phyloP scores from a whole-genome alignment of 2,113 vertebrate genomes.

The Telmatochromis brachygnathus region DNA sequence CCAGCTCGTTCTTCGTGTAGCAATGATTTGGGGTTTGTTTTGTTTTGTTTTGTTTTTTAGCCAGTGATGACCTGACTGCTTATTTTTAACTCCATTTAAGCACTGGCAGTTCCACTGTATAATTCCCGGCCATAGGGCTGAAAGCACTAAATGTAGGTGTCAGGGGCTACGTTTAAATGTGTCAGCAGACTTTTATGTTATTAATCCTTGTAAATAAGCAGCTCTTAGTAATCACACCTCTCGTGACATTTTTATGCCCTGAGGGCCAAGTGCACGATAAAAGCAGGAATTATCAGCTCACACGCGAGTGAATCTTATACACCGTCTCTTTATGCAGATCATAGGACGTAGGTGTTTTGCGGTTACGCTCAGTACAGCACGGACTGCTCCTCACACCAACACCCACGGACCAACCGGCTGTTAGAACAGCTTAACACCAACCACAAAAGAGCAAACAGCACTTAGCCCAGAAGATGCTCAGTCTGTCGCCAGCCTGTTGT shows the following conservation, averaged over 20 bases:
- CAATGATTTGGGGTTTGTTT: background rate
- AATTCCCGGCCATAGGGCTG: background rate
- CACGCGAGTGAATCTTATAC: background rate
- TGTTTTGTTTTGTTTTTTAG: background rate
- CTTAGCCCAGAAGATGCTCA: background rate
- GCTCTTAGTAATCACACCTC: slow-evolving; percentile 25
- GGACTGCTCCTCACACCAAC: slow-evolving; percentile 48
- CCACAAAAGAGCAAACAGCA: slow-evolving; percentile 47
- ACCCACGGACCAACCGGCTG: slow-evolving; percentile 45
- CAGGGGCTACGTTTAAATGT: background rate
- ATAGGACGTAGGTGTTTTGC: slow-evolving; percentile 33
- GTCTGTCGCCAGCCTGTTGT: background rate
- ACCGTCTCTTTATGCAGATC: slow-evolving; percentile 27
- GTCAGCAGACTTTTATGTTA: slow-evolving; percentile 20
- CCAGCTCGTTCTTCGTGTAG: background rate
- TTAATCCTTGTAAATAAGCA: slow-evolving; percentile 30
- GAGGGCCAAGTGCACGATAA: background rate
- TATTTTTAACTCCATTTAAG: background rate
- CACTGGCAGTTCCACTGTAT: background rate
- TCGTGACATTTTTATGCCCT: background rate
- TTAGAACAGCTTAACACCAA: background rate
- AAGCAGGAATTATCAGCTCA: slow-evolving; percentile 43
- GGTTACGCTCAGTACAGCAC: background rate
- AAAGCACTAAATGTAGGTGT: background rate
- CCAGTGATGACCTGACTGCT: background rate